Conservation (phyloP, 2,888 invertebrate genomes). For the Podotricha telesiphe region DNA sequence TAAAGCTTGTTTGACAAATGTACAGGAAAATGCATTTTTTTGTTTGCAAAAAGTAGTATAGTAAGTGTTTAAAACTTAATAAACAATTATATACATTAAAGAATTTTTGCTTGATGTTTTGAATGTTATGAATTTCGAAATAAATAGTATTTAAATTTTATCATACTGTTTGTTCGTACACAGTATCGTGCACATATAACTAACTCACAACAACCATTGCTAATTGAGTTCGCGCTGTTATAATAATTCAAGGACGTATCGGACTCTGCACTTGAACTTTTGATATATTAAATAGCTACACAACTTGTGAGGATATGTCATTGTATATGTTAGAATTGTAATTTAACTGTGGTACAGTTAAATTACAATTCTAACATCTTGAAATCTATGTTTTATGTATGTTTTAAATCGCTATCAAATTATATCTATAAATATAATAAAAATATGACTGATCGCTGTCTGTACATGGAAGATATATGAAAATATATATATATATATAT, state of each 20-base stretch:
- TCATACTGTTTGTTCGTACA: neutral
- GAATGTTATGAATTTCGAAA: too few relatives aligned
- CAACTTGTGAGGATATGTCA: neutral
- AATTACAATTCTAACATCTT: too few relatives aligned
- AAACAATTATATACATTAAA: neutral
- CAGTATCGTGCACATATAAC: conserved; percentile 27
- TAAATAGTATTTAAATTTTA: too few relatives aligned
- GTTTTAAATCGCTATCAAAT: too few relatives aligned
- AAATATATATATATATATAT: too few relatives aligned
- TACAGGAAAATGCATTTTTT: neutral
- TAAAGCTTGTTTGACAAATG: neutral
- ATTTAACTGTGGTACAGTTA: too few relatives aligned
- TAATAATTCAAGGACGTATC: conserved; percentile 34
- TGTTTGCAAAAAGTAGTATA: too few relatives aligned
- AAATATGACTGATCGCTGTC: too few relatives aligned
- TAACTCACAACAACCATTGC: conserved; percentile 22
- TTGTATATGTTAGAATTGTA: neutral
- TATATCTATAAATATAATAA: too few relatives aligned
- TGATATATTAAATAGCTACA: neutral
- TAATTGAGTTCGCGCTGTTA: conserved; percentile 36
- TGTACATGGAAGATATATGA: too few relatives aligned
- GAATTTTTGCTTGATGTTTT: too few relatives aligned
- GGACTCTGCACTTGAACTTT: neutral
- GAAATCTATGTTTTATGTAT: too few relatives aligned
- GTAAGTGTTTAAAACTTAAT: neutral